These are phyloP conservation scores for Oryzias dopingdopingensis DNA, from an alignment of 2,797 vertebrate species.

Conservation along the genomic window DNA sequence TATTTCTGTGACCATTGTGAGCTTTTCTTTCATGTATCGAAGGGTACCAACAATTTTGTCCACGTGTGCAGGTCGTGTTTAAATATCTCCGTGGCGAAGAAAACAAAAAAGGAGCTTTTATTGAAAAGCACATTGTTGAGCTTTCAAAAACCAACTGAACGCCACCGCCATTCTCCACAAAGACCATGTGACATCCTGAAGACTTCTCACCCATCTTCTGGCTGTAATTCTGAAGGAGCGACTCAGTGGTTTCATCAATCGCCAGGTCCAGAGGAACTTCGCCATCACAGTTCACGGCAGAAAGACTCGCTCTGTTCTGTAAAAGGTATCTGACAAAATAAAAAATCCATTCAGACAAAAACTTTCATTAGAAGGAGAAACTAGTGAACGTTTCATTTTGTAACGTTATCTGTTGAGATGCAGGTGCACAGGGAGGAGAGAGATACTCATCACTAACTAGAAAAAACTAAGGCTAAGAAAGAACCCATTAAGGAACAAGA, in stretches of 20 bases:
- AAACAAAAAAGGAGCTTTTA: no score
- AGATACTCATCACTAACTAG: not conserved
- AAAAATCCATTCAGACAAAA: not conserved
- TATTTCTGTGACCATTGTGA: no score
- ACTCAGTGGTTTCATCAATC: constrained; percentile 85
- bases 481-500: not conserved
- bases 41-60: no score
- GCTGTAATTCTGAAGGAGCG: constrained; percentile 81
- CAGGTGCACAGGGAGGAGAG: not conserved
- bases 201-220: constrained; percentile 73
- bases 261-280: constrained; percentile 90
- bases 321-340: constrained; percentile 81
- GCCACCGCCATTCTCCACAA: no score
- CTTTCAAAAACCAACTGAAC: no score
- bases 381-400: not conserved
- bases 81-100: no score
- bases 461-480: not conserved
- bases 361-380: not conserved
- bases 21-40: no score
- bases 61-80: no score
- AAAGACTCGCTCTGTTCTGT: constrained; percentile 80
- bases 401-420: constrained; percentile 1
- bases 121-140: no score
- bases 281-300: constrained; percentile 89
- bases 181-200: not conserved